phyloP scores from a whole-genome alignment of 53 echinoderm and acorn worm species.

The Paracentrotus lividus region DNA sequence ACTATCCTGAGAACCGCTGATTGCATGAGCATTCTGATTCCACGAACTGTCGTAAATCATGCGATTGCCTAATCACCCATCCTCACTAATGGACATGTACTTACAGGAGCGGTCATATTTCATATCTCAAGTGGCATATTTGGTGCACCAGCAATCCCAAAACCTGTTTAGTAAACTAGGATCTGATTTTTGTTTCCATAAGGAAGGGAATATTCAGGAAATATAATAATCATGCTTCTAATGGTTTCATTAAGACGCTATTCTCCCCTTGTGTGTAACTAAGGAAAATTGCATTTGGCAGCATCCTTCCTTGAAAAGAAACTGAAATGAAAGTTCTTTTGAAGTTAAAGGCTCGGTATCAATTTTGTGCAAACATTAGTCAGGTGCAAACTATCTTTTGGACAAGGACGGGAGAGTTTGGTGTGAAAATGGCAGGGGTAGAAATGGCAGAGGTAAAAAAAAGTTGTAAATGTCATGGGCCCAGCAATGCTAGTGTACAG shows the following conservation, averaged over 20 bases:
- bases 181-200: too few relatives aligned
- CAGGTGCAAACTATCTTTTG: not conserved
- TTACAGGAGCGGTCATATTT: not conserved
- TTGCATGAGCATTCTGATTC: not conserved
- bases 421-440: not conserved
- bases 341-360: not conserved
- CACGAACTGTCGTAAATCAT: not conserved
- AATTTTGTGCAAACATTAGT: not conserved
- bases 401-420: not conserved
- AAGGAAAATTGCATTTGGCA: not conserved
- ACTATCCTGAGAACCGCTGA: too few relatives aligned
- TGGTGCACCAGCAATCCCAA: not conserved
- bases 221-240: too few relatives aligned
- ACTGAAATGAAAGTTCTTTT: not conserved
- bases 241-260: not conserved
- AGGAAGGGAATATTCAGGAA: too few relatives aligned
- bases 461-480: too few relatives aligned
- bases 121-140: too few relatives aligned
- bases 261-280: not conserved
- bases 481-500: not conserved
- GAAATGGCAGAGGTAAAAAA: not conserved
- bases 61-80: not conserved
- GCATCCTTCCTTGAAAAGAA: not conserved
- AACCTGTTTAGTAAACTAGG: too few relatives aligned
- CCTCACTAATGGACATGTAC: not conserved